Evolutionary conservation across 1,140 invertebrate genomes (phyloP), one percentile per base, ranked within the genome.

Genomic region (Penaeus chinensis): DNA sequence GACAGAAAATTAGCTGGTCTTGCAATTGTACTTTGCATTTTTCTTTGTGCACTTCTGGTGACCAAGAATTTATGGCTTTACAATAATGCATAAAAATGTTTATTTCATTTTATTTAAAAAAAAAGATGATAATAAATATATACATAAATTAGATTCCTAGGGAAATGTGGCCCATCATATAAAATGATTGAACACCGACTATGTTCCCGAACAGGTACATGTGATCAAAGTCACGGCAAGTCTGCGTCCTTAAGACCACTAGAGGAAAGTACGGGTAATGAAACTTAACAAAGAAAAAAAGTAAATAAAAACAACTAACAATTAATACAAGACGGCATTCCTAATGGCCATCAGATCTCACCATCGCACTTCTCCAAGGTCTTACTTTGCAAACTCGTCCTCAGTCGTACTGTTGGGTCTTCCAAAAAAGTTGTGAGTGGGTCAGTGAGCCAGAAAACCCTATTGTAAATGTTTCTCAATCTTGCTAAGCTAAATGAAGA

Each of bases 201-300:
- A 77, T 82, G 80, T 77, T 87, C 86, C 86, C 86, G 82, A 87
- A 87, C 86, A 87, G 86, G 86, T 87, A 87, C 86, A 82, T 65
- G 86, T 82, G 81, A 87, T 82, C 61, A n/a, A 84, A 87, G 71
- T 76, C 60, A 62, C 69, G 71, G 80, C 79, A 61, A 87, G 42
- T 76, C 47, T 74, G 76, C 80, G 77, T 77, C 65, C 65, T 74
- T 24, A 76, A 71, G 54, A 77, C 60, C 86, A 69, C 62, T 66
- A 24, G 65, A 69, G 77, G 76, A 66, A 24, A 79, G 7, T 62
- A 22, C 32, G 37, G 27, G 27, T 47, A 61, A 19, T 62, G 16
- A 82, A 62, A 27, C n/a, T 76, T 18, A 5, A 76, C 8, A 24
- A 7, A 76, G 10, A 27, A 24, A 76, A 19, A 18, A 37, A n/a